Conservation (phyloP, 2,113 vertebrate genomes). For the Galeopterus variegatus region DNA sequence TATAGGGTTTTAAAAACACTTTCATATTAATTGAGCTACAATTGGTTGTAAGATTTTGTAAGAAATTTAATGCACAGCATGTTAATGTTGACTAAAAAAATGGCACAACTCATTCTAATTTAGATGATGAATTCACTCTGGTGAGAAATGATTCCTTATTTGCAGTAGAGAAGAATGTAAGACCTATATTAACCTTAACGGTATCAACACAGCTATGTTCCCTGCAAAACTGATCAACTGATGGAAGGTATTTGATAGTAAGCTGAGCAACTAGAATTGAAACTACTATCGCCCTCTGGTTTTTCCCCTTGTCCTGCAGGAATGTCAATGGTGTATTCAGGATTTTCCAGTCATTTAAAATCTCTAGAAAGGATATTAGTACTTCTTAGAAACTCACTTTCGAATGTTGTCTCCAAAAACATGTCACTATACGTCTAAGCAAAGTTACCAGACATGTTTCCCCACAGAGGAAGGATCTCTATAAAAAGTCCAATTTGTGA, state of each 20-base stretch:
- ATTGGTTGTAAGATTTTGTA: not conserved
- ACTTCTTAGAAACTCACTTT: not conserved
- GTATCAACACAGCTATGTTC: not conserved
- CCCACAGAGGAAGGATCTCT: not conserved
- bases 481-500: not conserved
- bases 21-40: not conserved
- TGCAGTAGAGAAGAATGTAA: not conserved
- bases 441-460: not conserved
- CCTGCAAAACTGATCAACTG: not conserved
- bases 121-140: not conserved
- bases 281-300: not conserved
- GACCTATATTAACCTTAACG: not conserved
- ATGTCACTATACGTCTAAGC: not conserved
- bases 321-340: not conserved
- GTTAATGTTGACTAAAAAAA: not conserved
- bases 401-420: not conserved
- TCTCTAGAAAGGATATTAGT: not conserved
- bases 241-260: not conserved
- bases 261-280: not conserved
- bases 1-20: not conserved
- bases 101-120: not conserved
- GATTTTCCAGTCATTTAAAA: constrained; percentile 30
- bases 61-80: not conserved
- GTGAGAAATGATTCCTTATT: not conserved
- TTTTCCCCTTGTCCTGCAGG: not conserved